Evolutionary conservation across 2,797 vertebrate genomes (phyloP).

Genomic region (Sebastes ruberrimus): DNA sequence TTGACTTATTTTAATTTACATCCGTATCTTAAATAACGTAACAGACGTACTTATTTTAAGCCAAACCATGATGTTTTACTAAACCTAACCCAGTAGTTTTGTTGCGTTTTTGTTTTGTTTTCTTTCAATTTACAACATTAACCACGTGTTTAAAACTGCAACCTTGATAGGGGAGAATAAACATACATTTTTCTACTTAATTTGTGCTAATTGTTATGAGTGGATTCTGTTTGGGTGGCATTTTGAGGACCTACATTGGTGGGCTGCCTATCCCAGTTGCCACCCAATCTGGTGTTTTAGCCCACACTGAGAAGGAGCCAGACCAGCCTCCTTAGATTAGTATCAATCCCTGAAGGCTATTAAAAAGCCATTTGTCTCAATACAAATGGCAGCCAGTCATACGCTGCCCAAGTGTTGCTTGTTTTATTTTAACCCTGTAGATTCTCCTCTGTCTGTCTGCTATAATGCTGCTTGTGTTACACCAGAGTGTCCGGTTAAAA

Average conservation of each 20-base stretch:
- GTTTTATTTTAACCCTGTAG: slow-evolving; percentile 73
- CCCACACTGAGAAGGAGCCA: slow-evolving; percentile 59
- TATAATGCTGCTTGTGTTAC: slow-evolving; percentile 31
- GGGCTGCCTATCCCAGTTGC: slow-evolving; percentile 43
- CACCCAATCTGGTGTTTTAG: slow-evolving; percentile 59
- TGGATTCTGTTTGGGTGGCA: slow-evolving; percentile 13
- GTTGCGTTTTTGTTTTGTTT: accelerated
- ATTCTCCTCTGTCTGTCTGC: slow-evolving; percentile 24
- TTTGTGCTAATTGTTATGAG: neutral
- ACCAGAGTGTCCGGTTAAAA: neutral
- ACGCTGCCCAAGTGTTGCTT: slow-evolving; percentile 67
- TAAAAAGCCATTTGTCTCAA: slow-evolving; percentile 80
- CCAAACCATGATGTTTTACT: too few relatives aligned
- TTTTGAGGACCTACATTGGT: slow-evolving; percentile 26
- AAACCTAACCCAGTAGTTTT: too few relatives aligned
- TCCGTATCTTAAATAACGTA: too few relatives aligned
- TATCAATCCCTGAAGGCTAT: slow-evolving; percentile 77
- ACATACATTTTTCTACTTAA: neutral
- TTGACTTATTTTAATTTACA: neutral
- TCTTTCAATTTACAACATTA: neutral
- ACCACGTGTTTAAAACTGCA: neutral
- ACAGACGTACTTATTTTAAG: too few relatives aligned
- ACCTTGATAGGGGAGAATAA: neutral
- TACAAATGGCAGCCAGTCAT: slow-evolving; percentile 74
- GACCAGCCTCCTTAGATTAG: slow-evolving; percentile 73